Percentiles rank a stretch among this genome's conserved stretches.
These are phyloP conservation scores for Macaca mulatta DNA, from an alignment of 2,113 vertebrate species.

Conservation along the genomic window DNA sequence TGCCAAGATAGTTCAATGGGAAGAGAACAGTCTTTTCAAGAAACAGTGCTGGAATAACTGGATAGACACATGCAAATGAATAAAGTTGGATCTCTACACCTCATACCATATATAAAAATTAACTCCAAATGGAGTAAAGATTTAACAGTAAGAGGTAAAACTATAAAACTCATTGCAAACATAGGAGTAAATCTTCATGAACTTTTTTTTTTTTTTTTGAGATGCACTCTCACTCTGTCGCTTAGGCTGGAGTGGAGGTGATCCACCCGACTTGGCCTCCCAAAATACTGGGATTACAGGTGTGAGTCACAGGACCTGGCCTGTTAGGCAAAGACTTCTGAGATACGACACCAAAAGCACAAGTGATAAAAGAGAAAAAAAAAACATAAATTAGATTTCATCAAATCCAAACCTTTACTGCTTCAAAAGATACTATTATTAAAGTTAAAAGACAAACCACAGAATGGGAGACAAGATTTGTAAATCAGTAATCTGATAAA, in stretches of 20 bases:
- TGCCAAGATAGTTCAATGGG: not conserved
- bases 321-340: not conserved
- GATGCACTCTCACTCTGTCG: no score
- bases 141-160: not conserved
- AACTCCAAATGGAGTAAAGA: not conserved
- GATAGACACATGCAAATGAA: not conserved
- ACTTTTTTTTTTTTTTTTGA: no score
- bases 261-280: no score
- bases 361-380: not conserved
- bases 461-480: not conserved
- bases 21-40: not conserved
- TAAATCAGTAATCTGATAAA: not conserved
- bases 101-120: not conserved
- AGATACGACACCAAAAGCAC: not conserved
- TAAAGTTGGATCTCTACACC: not conserved
- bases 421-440: not conserved
- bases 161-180: not conserved
- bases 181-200: not conserved
- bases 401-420: not conserved
- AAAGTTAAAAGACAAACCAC: constrained; percentile 17
- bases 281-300: no score
- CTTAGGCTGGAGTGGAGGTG: no score
- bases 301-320: no score
- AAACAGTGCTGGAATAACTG: not conserved
- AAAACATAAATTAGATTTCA: not conserved